A percentile compares a stretch with the other conserved stretches of the same genome.
Conservation (phyloP, 2,888 invertebrate species). For the Aphrophora alni region DNA sequence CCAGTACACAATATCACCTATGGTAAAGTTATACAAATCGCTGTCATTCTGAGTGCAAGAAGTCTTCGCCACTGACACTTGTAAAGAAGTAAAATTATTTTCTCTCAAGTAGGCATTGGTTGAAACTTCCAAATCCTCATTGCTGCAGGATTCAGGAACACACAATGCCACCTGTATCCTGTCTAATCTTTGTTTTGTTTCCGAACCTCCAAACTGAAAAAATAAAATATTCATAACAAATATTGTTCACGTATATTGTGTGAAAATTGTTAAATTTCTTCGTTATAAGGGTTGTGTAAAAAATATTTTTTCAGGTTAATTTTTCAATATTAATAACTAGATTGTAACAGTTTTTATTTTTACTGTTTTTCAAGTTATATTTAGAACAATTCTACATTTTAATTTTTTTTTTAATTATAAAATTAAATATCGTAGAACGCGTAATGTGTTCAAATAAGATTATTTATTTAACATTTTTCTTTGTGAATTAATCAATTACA, state of each 20-base stretch:
- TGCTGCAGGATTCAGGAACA: slow-evolving; percentile 61
- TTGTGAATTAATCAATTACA: too few relatives aligned
- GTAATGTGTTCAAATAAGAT: too few relatives aligned
- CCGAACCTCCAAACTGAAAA: slow-evolving; percentile 53
- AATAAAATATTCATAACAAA: slow-evolving; percentile 36
- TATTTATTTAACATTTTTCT: too few relatives aligned
- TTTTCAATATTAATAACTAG: not conserved
- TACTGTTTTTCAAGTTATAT: too few relatives aligned
- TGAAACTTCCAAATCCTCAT: slow-evolving; percentile 54
- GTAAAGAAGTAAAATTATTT: slow-evolving; percentile 23
- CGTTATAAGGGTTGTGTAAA: not conserved
- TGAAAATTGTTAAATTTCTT: too few relatives aligned
- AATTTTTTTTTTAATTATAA: too few relatives aligned
- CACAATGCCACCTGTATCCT: slow-evolving; percentile 64
- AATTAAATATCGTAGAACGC: too few relatives aligned
- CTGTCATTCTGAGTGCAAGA: slow-evolving; percentile 33
- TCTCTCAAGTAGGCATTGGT: slow-evolving; percentile 38
- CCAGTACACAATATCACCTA: slow-evolving; percentile 32
- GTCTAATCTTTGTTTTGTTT: slow-evolving; percentile 57
- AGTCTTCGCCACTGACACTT: slow-evolving; percentile 37
- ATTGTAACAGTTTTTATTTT: too few relatives aligned
- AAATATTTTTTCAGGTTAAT: not conserved
- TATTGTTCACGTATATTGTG: too few relatives aligned
- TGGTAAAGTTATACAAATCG: slow-evolving; percentile 25
- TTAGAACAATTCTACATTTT: too few relatives aligned